Conservation (phyloP, 2,797 vertebrate species). For the Enteromius mattozi region DNA sequence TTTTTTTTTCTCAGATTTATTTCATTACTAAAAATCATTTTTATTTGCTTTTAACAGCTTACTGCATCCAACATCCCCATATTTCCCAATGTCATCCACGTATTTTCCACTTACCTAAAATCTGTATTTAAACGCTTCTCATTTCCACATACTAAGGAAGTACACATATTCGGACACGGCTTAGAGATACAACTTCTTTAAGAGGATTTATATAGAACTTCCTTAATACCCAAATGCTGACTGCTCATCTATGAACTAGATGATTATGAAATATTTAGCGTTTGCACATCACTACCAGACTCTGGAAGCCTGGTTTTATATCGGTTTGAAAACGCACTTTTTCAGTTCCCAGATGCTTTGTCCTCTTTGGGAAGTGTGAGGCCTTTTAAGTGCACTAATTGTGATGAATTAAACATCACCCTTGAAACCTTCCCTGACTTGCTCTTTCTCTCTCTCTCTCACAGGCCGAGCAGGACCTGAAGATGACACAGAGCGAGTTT, state of each 20-base stretch:
- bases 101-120: not conserved
- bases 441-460: not conserved
- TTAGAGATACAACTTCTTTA: constrained; percentile 1
- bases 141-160: not conserved
- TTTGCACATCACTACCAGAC: not conserved
- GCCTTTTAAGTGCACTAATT: not conserved
- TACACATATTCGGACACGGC: not conserved
- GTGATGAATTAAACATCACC: not conserved
- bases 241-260: not conserved
- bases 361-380: not conserved
- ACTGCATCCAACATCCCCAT: not conserved
- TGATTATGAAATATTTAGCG: not conserved
- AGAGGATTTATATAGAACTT: not conserved
- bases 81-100: not conserved
- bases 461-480: constrained; percentile 96
- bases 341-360: not conserved
- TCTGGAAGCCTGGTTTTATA: not conserved
- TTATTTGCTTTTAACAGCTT: not conserved
- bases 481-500: constrained; percentile 97
- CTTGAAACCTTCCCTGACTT: not conserved
- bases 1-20: not conserved
- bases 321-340: not conserved
- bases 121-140: not conserved
- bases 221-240: not conserved
- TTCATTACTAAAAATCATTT: not conserved